Conservation (phyloP, 2,113 vertebrate genomes). For the Microtus oregoni region DNA sequence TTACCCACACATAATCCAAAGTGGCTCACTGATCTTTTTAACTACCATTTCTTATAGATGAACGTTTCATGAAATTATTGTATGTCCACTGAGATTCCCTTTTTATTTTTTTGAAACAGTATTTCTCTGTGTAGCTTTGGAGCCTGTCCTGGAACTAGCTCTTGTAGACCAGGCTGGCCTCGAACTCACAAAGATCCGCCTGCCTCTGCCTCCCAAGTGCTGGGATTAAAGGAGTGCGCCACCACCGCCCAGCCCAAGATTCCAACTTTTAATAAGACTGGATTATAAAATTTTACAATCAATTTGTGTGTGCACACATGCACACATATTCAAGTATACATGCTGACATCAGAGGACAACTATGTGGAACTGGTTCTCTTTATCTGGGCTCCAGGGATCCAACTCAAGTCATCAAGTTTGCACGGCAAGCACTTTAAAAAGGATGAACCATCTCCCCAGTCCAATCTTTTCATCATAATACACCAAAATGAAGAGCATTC, state of each 20-base stretch:
- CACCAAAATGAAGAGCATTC: conserved; percentile 30
- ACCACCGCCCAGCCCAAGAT: neutral
- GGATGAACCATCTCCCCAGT: neutral
- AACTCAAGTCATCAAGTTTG: neutral
- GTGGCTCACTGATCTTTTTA: conserved; percentile 8
- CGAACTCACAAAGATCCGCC: too few species aligned
- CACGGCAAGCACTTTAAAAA: neutral
- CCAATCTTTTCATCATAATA: conserved; percentile 3
- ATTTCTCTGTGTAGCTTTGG: too few species aligned
- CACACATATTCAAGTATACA: neutral
- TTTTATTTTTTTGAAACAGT: too few species aligned
- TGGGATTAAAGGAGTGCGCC: too few species aligned
- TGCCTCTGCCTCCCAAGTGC: too few species aligned
- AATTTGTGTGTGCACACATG: neutral
- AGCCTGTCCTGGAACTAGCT: too few species aligned
- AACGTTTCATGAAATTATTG: neutral
- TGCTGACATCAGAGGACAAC: neutral
- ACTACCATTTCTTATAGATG: conserved; percentile 6
- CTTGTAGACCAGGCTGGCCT: too few species aligned
- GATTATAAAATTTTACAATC: neutral
- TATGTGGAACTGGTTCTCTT: neutral
- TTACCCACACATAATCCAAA: conserved; percentile 4
- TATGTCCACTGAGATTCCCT: neutral
- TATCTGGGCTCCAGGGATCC: too few species aligned
- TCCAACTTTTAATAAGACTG: conserved; percentile 40